Evolutionary conservation across 1,140 invertebrate genomes (phyloP).

Genomic region (Rhizoglyphus robini): DNA sequence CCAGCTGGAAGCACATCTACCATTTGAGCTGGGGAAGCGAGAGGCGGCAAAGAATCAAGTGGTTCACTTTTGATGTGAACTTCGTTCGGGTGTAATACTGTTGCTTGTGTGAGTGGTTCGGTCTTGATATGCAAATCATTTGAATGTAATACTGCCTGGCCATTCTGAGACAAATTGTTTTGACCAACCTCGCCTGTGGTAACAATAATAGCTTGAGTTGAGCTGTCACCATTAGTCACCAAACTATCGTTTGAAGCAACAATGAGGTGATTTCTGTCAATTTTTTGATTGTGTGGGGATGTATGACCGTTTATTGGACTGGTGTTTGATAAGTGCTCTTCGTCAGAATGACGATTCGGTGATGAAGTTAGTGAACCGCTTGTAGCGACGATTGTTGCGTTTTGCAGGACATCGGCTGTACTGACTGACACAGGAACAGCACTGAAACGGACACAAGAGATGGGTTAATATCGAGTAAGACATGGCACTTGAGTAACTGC

Average conservation of each 20-base stretch:
- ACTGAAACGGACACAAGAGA: neutral
- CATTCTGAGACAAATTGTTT: neutral
- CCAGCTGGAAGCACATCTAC: constrained; percentile 4
- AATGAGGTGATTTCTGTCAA: constrained; percentile 12
- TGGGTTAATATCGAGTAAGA: neutral
- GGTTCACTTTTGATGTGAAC: constrained; percentile 22
- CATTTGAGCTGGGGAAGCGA: constrained; percentile 19
- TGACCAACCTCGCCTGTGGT: neutral
- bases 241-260: neutral
- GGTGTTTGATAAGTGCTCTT: neutral
- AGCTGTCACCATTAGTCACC: neutral
- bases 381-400: constrained; percentile 13
- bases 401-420: constrained; percentile 10
- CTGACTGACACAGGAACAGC: constrained; percentile 15
- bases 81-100: constrained; percentile 17
- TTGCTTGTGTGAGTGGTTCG: neutral
- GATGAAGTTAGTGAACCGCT: constrained; percentile 10
- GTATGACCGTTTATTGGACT: constrained; percentile 13
- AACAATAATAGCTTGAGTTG: constrained; percentile 8
- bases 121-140: constrained; percentile 6
- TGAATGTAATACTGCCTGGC: neutral
- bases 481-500: neutral
- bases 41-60: constrained; percentile 20
- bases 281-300: neutral
- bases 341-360: constrained; percentile 6